These are phyloP conservation scores for Xiphophorus couchianus DNA, from an alignment of 2,113 vertebrate genomes.

Conservation along the genomic window DNA sequence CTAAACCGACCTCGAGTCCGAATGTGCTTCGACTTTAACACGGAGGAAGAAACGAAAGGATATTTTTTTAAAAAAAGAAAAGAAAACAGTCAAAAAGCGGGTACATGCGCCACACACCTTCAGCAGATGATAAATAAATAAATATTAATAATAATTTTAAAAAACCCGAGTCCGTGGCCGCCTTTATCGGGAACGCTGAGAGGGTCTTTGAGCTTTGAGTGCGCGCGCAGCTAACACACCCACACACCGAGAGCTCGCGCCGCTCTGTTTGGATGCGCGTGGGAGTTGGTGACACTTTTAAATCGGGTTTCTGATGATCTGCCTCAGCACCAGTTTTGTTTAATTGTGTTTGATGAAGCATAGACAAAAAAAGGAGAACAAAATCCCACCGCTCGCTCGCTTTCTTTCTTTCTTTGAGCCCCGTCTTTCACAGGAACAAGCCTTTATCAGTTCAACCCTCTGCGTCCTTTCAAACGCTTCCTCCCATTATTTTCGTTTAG, in stretches of 20 bases:
- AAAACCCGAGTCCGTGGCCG: slow-evolving; percentile 24
- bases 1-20: not conserved
- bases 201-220: slow-evolving; percentile 39
- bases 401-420: slow-evolving; percentile 6
- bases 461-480: slow-evolving; percentile 37
- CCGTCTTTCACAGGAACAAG: slow-evolving; percentile 1
- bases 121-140: not conserved
- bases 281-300: slow-evolving; percentile 23
- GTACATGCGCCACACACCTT: slow-evolving; percentile 1
- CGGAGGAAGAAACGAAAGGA: not conserved
- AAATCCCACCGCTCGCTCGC: not conserved
- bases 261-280: slow-evolving; percentile 24
- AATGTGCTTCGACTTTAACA: not conserved
- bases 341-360: not conserved
- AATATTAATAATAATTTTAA: not conserved
- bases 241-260: slow-evolving; percentile 24
- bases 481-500: slow-evolving; percentile 36
- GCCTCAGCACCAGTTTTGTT: slow-evolving; percentile 18
- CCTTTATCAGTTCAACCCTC: slow-evolving; percentile 36
- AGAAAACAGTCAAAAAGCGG: not conserved
- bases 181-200: slow-evolving; percentile 53
- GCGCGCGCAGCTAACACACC: slow-evolving; percentile 29
- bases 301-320: slow-evolving; percentile 23
- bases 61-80: not conserved
- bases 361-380: not conserved